Base-by-base conservation (phyloP, 2,888 invertebrate genomes). In the Lomographa bimaculata region DNA sequence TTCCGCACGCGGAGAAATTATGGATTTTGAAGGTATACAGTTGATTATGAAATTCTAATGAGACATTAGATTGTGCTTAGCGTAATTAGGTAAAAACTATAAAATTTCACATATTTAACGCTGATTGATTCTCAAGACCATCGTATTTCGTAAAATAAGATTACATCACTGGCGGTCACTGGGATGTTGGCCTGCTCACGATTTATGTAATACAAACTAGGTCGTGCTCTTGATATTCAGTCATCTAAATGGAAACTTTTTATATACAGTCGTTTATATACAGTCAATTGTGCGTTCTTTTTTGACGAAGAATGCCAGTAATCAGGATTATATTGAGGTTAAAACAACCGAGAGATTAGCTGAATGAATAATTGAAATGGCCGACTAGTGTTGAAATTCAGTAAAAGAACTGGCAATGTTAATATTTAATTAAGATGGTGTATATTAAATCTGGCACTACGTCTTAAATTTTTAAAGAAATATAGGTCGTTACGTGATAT, bases 171-270 rank as follows among this genome's bases (percentile, higher is more conserved):
- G 60, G 65, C 57, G 77, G 71, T 71, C 65, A 67, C 49, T 59
- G 53, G 64, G 59, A 40, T 56, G 51, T 60, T 58, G 57, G 57
- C 54, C 60, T 58, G 52, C 46, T 46, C 42, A 54, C 46, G 46
- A 54, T 64, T 71, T 70, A 72, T 67, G 60, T 72, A 72, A 71
- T 54, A 50, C 46, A 48, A 68, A 60, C 43, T 65, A 54, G 64
- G 57, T 52, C 59, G 46, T 34, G 53, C 58, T 55, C 57, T 52
- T 44, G 56, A 54, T 55, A 46, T 54, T 55, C 56, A 58, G 51
- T 46, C 32, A 43, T 39, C 28, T 48, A 44, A 40, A 40, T 32
- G 52, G 24, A 46, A 50, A 39, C 43, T 39, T 48, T 47, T n/a
- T n/a, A n/a, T n/a, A n/a, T n/a, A n/a, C n/a, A n/a, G n/a, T n/a